phyloP scores from a whole-genome alignment of 2,113 vertebrate genomes.

The Puma concolor region DNA sequence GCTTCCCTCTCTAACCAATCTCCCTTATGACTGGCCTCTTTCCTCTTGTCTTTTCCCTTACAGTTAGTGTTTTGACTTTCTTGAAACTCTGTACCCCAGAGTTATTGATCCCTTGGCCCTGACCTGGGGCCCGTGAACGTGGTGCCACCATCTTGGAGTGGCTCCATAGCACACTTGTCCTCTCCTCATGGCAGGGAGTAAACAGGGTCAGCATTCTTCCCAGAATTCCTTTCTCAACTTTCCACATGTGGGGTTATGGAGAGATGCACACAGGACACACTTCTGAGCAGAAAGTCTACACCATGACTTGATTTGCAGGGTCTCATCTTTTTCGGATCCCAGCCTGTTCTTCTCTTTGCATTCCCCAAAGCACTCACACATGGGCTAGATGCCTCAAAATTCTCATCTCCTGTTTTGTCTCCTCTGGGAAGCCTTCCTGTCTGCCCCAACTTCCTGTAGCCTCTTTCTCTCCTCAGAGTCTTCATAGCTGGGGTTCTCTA shows the following conservation, averaged over 20 bases:
- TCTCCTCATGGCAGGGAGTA: rapidly evolving
- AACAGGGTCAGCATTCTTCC: background rate
- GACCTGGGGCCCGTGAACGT: background rate
- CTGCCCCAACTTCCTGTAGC: background rate
- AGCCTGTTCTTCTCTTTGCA: background rate
- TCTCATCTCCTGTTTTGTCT: background rate
- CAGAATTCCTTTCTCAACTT: background rate
- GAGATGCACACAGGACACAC: background rate
- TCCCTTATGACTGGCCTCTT: background rate
- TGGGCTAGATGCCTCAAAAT: no score
- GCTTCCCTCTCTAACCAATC: background rate
- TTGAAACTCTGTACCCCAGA: background rate
- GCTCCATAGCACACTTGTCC: background rate
- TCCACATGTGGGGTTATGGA: rapidly evolving
- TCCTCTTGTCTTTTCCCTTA: background rate
- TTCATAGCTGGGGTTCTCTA: background rate
- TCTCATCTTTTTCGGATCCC: background rate
- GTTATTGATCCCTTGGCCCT: background rate
- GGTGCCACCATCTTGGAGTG: background rate
- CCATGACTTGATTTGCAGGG: no score
- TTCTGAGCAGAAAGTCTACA: background rate
- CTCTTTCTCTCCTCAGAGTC: background rate
- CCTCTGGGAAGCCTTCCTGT: background rate
- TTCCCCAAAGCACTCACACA: background rate
- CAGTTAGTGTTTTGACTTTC: background rate